Percentiles rank a stretch among this genome's conserved stretches.
Conservation (phyloP, 1,140 invertebrate genomes). For the Hyphantria cunea region DNA sequence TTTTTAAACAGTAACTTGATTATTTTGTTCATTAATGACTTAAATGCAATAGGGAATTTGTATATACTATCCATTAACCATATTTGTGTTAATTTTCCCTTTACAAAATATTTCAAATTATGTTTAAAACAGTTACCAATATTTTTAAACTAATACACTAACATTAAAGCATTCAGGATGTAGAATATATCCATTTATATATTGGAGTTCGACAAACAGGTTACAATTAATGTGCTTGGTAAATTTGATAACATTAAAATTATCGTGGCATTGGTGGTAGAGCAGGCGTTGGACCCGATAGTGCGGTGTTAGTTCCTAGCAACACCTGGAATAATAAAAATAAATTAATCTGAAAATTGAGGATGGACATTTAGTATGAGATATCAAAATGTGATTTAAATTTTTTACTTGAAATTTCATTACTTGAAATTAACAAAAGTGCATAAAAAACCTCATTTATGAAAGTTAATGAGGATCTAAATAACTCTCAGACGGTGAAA, state of each 20-base stretch:
- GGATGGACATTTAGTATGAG: neutral
- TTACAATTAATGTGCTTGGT: constrained; percentile 46
- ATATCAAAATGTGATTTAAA: too few species aligned
- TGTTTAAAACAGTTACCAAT: constrained; percentile 42
- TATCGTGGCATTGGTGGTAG: constrained; percentile 82
- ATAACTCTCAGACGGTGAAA: too few species aligned
- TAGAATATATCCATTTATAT: constrained; percentile 31
- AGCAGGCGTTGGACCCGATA: constrained; percentile 74
- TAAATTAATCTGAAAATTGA: too few species aligned
- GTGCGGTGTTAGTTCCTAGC: constrained; percentile 81
- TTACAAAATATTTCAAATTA: constrained; percentile 21
- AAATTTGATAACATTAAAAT: constrained; percentile 45
- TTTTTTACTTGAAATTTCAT: too few species aligned
- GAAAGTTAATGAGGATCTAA: too few species aligned
- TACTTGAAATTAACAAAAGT: too few species aligned
- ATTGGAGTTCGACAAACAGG: constrained; percentile 33
- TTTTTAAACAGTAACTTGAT: constrained; percentile 29
- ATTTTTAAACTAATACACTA: constrained; percentile 53
- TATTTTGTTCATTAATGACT: constrained; percentile 12
- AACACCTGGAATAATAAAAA: constrained; percentile 74
- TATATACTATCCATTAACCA: too few species aligned
- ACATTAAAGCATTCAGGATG: constrained; percentile 53
- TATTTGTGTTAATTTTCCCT: too few species aligned
- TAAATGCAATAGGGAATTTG: constrained; percentile 29
- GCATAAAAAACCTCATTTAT: neutral